These are phyloP conservation scores for Sphaeramia orbicularis DNA, from an alignment of 2,797 vertebrate species.

Conservation along the genomic window DNA sequence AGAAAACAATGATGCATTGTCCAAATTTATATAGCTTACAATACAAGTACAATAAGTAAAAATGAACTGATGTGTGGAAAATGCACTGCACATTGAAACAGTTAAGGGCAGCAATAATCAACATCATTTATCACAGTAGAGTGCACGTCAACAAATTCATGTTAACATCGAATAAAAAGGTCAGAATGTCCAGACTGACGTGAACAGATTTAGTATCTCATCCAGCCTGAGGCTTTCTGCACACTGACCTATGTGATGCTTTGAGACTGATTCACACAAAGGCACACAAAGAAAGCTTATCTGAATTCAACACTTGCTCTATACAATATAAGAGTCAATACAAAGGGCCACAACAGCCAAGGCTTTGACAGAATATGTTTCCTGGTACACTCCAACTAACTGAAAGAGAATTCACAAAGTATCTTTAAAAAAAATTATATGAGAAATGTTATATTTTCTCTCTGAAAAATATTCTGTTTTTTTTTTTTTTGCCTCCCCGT, in stretches of 20 bases:
- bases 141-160: slow-evolving; percentile 31
- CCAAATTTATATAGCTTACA: no score
- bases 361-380: slow-evolving; percentile 11
- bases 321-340: slow-evolving; percentile 10
- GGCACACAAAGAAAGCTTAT: slow-evolving; percentile 32
- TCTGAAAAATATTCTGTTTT: background rate
- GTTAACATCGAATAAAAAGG: slow-evolving; percentile 48
- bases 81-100: slow-evolving; percentile 7
- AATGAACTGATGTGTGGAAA: background rate
- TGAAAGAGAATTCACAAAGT: slow-evolving; percentile 2
- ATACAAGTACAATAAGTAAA: no score
- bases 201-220: slow-evolving; percentile 37
- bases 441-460: slow-evolving; percentile 39
- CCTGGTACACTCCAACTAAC: background rate
- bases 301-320: slow-evolving; percentile 55
- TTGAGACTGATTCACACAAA: slow-evolving; percentile 42
- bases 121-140: background rate
- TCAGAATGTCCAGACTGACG: slow-evolving; percentile 50
- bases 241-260: slow-evolving; percentile 30
- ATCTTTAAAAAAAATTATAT: slow-evolving; percentile 8
- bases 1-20: no score
- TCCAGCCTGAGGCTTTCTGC: slow-evolving; percentile 23
- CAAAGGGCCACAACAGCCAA: slow-evolving; percentile 24
- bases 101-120: background rate
- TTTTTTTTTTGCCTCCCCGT: background rate